Base-by-base conservation (phyloP, 2,797 vertebrate genomes). In the Parotocinclus haroldoi region DNA sequence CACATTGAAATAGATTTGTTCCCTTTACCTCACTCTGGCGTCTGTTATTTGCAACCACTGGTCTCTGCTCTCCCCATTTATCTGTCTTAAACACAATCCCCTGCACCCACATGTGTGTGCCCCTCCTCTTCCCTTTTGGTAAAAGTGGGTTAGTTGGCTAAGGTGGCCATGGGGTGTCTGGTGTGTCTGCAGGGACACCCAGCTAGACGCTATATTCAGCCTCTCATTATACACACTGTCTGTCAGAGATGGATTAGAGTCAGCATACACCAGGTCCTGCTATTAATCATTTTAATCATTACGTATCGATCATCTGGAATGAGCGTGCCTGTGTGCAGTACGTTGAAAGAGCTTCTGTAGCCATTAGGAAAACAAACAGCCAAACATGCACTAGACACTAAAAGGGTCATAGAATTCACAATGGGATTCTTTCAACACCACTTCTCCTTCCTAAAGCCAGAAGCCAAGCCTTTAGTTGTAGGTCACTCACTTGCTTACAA, bases 201-300 rank as follows among this genome's bases (percentile, higher is more conserved):
- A 82, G 81, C 77, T 73, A 76, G 71, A 77, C 74, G 74, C 69
- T 77, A 73, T 84, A 85, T 83, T 82, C 80, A 84, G 84, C 82
- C 78, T 68, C 83, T 84, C 80, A 80, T 87, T 86, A 81, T 80
- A 80, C 76, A 74, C 79, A 80, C 79, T 77, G 79, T 75, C 74
- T 83, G 80, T 78, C 80, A 78, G 84, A 82, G 83, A 86, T 85
- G 78, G 85, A 88, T 84, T 82, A 79, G 69, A 84, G 76, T 72
- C 76, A 81, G 79, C 75, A 52, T 76, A 76, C 69, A 73, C 68
- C 72, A 52, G 79, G 73, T 75, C 68, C 76, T 69, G 78, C 69
- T 83, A 87, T 84, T 81, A 85, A 87, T 88, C 83, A 84, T 82
- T 78, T 85, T 82, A 86, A 86, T 87, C 82, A 86, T 82, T 78